Evolutionary conservation across 2,113 vertebrate genomes (phyloP).

Genomic region (Pygoscelis antarcticus): DNA sequence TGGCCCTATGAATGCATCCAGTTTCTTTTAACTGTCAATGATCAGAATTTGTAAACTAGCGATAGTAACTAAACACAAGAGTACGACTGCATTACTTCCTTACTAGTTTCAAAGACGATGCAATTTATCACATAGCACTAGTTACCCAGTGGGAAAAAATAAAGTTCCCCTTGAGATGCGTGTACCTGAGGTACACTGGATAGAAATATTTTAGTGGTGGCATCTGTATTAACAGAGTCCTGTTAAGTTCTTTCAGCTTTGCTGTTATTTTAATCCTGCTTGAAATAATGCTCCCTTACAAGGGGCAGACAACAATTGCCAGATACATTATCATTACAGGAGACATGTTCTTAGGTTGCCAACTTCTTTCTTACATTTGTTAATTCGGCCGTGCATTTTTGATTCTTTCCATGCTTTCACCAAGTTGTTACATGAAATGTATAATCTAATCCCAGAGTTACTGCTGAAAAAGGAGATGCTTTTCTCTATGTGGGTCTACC

Average conservation of each 20-base stretch:
- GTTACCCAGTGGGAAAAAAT: background rate
- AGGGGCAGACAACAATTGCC: background rate
- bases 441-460: background rate
- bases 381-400: background rate
- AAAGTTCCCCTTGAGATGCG: background rate
- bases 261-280: background rate
- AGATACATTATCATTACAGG: background rate
- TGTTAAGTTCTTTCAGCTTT: background rate
- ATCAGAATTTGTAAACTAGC: background rate
- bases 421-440: background rate
- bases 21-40: background rate
- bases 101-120: background rate
- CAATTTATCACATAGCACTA: background rate
- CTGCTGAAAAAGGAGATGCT: background rate
- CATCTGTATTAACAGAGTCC: background rate
- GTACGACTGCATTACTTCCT: background rate
- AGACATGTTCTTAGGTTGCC: background rate
- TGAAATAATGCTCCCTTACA: background rate
- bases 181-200: background rate
- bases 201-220: background rate
- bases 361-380: background rate
- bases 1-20: rapidly evolving
- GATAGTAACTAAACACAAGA: background rate
- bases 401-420: background rate
- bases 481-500: background rate